Base-by-base conservation (phyloP, 2,113 vertebrate genomes). In the Silurus glanis region DNA sequence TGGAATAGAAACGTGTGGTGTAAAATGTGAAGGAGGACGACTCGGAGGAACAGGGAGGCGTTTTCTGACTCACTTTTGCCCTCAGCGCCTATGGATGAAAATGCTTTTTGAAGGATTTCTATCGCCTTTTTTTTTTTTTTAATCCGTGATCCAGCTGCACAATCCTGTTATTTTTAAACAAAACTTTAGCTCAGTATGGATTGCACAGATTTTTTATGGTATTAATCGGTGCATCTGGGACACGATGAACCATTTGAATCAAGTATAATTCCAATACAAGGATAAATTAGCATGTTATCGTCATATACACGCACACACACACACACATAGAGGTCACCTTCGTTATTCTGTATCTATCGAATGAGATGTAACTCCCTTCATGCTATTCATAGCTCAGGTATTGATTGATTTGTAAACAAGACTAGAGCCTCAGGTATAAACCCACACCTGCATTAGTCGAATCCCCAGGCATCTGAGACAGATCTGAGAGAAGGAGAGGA, bases 1-100 rank as follows among this genome's bases (percentile, higher is more conserved):
- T 95, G 93, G 94, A 94, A 94, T 94, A 94, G 92, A 94, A 95
- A 95, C 94, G 92, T 92, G 93, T 92, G 93, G 89, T 89, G 91
- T 90, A 91, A 92, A 92, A 92, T 92, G 92, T 93, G 92, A 74
- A 55, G 56, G 61, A 59, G 75, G 85, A 69, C 82, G 74, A 61
- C 74, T 53, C 59, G 79, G 51, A 59, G 80, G 71, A 75, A 83
- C 86, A 79, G 56, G 62, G 86, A 81, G 72, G 67, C 53, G 84
- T 82, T 85, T 37, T 83, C 85, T 85, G 88, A 86, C 62, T 86
- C 82, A 58, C 66, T 47, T 71, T 61, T 59, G 74, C 74, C 55
- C 83, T 69, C 3, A 81, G 85, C 16, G 47, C 85, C 56, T 69
- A 16, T 80, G 6, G 83, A 83, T 9, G 58, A 67, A 47, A 58